Evolutionary conservation across 2,888 invertebrate genomes (phyloP), one percentile per base, ranked within the genome.

Genomic region (Helleia helle): DNA sequence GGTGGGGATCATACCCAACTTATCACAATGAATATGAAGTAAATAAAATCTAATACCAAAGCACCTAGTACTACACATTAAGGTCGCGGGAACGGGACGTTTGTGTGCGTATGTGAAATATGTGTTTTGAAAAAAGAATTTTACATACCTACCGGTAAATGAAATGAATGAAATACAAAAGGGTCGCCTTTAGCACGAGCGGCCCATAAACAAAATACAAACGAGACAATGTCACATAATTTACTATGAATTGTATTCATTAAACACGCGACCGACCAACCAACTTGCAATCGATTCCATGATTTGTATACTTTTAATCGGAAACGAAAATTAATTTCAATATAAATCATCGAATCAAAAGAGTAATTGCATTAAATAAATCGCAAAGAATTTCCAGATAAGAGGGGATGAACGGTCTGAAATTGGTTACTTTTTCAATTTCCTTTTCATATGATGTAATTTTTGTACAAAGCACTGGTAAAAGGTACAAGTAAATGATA

Each of bases 191-290:
- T 59, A 65, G 66, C 72, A 72, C 69, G 71, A 69, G 68, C 50
- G 54, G 56, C 66, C n/a, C 57, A 74, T 79, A 79, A 40, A 80
- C 76, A 70, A 71, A 69, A 65, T 61, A 58, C 63, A 62, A 75
- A 73, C 68, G 71, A 72, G 73, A 73, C 72, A 69, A 70, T 70
- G 61, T 65, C 68, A 56, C 63, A 76, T 77, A 72, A 72, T 61
- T 76, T 71, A 71, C 56, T 52, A 65, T 76, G 74, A 81, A 61
- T 74, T 68, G 74, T 79, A 66, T 59, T 63, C 61, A 61, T 71
- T 71, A 59, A 65, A 61, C 80, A 80, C 80, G 80, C 80, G 59
- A 79, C 50, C 60, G 50, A n/a, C n/a, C n/a, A n/a, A n/a, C n/a
- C n/a, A n/a, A 52, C 54, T 59, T 56, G 60, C 63, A 47, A 63